Percentiles rank a stretch among this genome's conserved stretches.
phyloP scores from a whole-genome alignment of 2,888 invertebrate genomes.

The Pheosia gnoma region DNA sequence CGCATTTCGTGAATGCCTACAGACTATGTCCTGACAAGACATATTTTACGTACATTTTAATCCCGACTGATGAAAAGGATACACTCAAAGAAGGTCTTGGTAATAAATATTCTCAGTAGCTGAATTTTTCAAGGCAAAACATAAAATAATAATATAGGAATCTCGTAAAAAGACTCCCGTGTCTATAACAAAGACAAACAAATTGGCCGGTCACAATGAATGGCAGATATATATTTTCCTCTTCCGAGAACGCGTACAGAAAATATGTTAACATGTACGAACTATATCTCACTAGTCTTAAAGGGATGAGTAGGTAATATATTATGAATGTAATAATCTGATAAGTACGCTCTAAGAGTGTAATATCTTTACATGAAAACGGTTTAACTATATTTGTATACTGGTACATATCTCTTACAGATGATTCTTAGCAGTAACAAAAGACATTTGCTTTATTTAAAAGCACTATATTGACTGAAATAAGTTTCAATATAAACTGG shows the following conservation, averaged over 20 bases:
- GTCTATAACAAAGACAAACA: conserved; percentile 28
- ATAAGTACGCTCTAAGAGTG: too few species aligned
- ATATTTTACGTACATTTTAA: not conserved
- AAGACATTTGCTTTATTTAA: too few species aligned
- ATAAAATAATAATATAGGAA: conserved; percentile 16
- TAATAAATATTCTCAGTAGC: not conserved
- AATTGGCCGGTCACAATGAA: conserved; percentile 35
- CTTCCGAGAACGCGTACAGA: conserved; percentile 22
- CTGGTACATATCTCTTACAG: too few species aligned
- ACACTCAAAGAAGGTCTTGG: not conserved
- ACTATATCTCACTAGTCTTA: not conserved
- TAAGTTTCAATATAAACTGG: too few species aligned
- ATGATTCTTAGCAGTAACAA: too few species aligned
- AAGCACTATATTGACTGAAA: too few species aligned
- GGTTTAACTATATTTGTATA: too few species aligned
- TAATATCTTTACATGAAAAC: too few species aligned
- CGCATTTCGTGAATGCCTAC: too few species aligned
- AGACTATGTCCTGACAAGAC: too few species aligned
- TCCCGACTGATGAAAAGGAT: not conserved
- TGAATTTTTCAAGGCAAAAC: not conserved
- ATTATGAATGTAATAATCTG: not conserved
- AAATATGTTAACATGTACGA: conserved; percentile 13
- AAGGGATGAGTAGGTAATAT: conserved; percentile 1
- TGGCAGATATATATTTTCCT: conserved; percentile 16
- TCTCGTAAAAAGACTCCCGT: conserved; percentile 14